A percentile compares a stretch with the other conserved stretches of the same genome.
phyloP scores from a whole-genome alignment of 1,140 invertebrate genomes.

The Ostrea denselamellosa region DNA sequence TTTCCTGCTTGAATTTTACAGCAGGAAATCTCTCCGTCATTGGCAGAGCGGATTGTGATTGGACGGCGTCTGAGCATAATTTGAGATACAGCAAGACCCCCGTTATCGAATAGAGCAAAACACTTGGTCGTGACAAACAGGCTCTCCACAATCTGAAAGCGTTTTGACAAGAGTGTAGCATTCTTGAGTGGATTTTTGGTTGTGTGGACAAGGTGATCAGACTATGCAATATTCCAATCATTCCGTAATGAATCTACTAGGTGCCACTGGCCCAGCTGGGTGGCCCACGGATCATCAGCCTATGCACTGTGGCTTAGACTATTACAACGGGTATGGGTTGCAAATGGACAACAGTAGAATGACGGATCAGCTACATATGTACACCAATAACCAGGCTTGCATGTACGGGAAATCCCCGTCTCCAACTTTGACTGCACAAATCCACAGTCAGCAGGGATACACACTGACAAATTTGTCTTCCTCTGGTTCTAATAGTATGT shows the following conservation, averaged over 20 bases:
- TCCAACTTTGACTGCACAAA: not conserved
- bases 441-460: conserved; percentile 48
- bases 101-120: conserved; percentile 22
- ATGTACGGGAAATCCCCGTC: conserved; percentile 55
- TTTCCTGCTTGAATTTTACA: conserved; percentile 39
- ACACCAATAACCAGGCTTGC: conserved; percentile 55
- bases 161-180: conserved; percentile 37
- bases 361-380: not conserved
- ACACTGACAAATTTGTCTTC: conserved; percentile 53
- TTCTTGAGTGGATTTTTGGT: conserved; percentile 19
- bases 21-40: conserved; percentile 33
- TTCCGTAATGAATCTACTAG: conserved; percentile 47
- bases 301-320: conserved; percentile 30
- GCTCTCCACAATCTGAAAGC: conserved; percentile 27
- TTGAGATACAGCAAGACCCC: not conserved
- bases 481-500: conserved; percentile 47
- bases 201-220: conserved; percentile 18
- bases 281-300: not conserved
- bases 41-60: not conserved
- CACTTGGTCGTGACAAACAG: conserved; percentile 38
- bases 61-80: conserved; percentile 27
- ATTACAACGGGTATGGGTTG: not conserved
- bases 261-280: not conserved
- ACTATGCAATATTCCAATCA: conserved; percentile 18
- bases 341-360: not conserved